A percentile compares a stretch with the other conserved stretches of the same genome.
Evolutionary conservation across 2,113 vertebrate genomes (phyloP).

Genomic region (Steatornis caripensis): DNA sequence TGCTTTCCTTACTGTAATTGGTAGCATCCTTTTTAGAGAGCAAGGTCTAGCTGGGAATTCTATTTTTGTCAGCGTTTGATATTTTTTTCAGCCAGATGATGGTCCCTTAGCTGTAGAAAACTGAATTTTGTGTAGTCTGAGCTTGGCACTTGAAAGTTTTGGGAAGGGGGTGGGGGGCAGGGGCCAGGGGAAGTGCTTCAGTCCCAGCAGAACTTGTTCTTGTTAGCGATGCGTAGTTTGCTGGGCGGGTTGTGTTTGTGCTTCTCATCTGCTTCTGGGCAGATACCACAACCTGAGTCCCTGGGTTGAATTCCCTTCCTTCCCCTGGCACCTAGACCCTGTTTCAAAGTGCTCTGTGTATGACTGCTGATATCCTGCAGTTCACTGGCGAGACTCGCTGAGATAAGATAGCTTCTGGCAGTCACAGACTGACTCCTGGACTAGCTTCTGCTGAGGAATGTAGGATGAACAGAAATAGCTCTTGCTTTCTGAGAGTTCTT

Average conservation of each 20-base stretch:
- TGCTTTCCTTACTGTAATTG: background rate
- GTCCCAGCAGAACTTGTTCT: background rate
- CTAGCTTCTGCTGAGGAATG: background rate
- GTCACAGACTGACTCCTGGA: background rate
- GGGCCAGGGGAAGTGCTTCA: background rate
- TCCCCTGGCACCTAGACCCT: background rate
- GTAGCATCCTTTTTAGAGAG: background rate
- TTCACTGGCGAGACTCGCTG: fast-evolving
- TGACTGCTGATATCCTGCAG: background rate
- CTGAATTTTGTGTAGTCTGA: background rate
- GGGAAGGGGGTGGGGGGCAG: too few relatives aligned
- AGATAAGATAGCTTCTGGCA: background rate
- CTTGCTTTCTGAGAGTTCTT: background rate
- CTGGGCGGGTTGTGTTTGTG: background rate
- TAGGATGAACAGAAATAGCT: background rate
- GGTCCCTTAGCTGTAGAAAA: background rate
- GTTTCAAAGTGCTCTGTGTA: background rate
- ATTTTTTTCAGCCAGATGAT: background rate
- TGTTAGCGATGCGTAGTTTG: background rate
- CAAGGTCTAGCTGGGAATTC: background rate
- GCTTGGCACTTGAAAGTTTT: background rate
- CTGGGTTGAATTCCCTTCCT: background rate
- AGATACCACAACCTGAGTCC: background rate
- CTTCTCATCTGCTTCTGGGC: background rate
- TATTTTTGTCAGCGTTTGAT: background rate